Base-by-base conservation (phyloP, 2,797 vertebrate species). In the Eidolon dupreanum region DNA sequence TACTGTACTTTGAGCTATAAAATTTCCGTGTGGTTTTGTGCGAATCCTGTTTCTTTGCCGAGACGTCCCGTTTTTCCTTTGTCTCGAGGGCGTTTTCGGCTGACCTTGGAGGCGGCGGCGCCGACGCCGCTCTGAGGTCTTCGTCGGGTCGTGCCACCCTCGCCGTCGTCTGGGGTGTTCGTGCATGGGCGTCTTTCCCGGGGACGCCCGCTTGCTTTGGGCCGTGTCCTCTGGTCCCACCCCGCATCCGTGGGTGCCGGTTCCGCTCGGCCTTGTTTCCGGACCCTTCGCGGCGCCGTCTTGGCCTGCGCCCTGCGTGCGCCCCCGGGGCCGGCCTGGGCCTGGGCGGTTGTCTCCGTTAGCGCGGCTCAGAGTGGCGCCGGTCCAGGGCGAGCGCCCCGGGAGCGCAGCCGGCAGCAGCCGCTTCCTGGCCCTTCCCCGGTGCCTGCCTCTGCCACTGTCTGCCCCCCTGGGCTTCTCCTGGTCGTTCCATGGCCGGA, bases 391-490 rank as follows among this genome's bases (percentile, higher is more conserved):
- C 1, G 1, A 46, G n/a, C 10, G 15, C 49, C 31, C 5, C 15
- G 12, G 10, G 15, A n/a, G 63, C 63, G 11, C 8, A 15, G 22
- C 4, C 24, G 12, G 49, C n/a, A 55, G 2, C 22, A 33, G 20
- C 41, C n/a, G 38, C 6, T 33, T 71, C 15, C 55, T 2, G 59
- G 33, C 26, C 55, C 1, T 33, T 51, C 53, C 19, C 17, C 12
- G 2, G 6, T 0, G 0, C 6, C 3, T 24, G 1, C 9, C 2
- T 15, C n/a, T 53, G 6, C 68, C 1, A 5, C 20, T 2, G 15
- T 38, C 55, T 53, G 36, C 41, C 12, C 38, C 16, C 53, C 38
- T 5, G 41, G 33, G 38, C 3, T 33, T 43, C 33, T 73, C 38
- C 7, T 10, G 51, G 43, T 51, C 7, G 15, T 68, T n/a, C 36